A percentile compares a stretch with the other conserved stretches of the same genome.
Conservation (phyloP, 2,888 invertebrate genomes). For the Cinara cedri region DNA sequence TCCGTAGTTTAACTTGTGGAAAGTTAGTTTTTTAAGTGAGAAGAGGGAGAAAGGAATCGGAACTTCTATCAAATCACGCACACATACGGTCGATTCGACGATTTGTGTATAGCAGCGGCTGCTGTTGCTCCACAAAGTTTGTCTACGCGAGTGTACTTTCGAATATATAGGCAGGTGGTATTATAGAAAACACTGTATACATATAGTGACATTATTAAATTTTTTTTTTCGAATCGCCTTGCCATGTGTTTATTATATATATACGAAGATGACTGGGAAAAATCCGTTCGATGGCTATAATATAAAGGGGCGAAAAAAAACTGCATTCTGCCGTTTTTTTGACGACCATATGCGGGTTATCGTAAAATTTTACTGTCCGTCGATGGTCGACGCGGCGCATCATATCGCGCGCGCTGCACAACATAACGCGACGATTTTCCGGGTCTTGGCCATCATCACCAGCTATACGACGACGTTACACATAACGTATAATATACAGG, state of each 20-base stretch:
- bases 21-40: too few relatives aligned
- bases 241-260: background rate
- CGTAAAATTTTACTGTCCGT: conserved; percentile 36
- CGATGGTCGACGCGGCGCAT: background rate
- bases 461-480: background rate
- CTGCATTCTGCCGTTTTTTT: background rate
- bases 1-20: too few relatives aligned
- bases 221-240: background rate
- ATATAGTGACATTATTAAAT: too few relatives aligned
- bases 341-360: conserved; percentile 11
- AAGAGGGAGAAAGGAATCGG: too few relatives aligned
- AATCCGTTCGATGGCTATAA: background rate
- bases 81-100: too few relatives aligned
- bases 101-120: too few relatives aligned
- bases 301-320: background rate
- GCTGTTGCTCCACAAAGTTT: too few relatives aligned
- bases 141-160: too few relatives aligned
- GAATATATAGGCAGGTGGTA: too few relatives aligned
- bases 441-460: too few relatives aligned
- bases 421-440: conserved; percentile 8
- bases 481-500: background rate
- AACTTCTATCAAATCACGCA: too few relatives aligned
- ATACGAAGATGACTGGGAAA: background rate
- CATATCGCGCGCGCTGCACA: background rate
- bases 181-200: too few relatives aligned